These are phyloP conservation scores for Helarctos malayanus DNA, from an alignment of 2,797 vertebrate genomes.

Conservation along the genomic window DNA sequence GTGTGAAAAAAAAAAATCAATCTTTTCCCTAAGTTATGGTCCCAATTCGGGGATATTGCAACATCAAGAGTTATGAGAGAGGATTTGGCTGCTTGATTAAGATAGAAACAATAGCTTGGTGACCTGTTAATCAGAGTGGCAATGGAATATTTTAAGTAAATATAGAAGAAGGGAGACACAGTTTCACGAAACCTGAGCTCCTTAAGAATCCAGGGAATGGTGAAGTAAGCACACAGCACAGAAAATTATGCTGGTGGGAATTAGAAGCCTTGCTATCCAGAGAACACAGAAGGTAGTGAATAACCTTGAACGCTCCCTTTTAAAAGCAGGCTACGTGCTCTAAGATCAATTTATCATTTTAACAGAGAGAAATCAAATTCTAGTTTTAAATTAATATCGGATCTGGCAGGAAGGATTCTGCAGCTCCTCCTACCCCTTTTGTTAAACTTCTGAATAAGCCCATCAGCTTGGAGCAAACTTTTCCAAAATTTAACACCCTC, in stretches of 20 bases:
- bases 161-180: neutral
- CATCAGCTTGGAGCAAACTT: neutral
- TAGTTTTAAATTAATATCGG: neutral
- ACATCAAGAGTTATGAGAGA: neutral
- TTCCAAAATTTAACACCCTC: neutral
- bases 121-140: neutral
- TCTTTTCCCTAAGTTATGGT: neutral
- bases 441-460: neutral
- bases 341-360: conserved; percentile 12
- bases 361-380: conserved; percentile 7
- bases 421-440: neutral
- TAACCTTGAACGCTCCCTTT: neutral
- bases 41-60: neutral
- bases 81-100: neutral
- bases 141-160: neutral
- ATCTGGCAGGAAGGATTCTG: neutral
- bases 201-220: neutral
- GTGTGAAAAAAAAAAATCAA: neutral
- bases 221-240: neutral
- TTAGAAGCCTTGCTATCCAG: neutral
- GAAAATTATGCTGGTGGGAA: neutral
- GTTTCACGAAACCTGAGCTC: neutral
- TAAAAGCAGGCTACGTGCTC: neutral
- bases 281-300: neutral
- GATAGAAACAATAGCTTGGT: neutral